Base-by-base conservation (phyloP, 2,113 vertebrate genomes). In the Stictonetta naevosa region DNA sequence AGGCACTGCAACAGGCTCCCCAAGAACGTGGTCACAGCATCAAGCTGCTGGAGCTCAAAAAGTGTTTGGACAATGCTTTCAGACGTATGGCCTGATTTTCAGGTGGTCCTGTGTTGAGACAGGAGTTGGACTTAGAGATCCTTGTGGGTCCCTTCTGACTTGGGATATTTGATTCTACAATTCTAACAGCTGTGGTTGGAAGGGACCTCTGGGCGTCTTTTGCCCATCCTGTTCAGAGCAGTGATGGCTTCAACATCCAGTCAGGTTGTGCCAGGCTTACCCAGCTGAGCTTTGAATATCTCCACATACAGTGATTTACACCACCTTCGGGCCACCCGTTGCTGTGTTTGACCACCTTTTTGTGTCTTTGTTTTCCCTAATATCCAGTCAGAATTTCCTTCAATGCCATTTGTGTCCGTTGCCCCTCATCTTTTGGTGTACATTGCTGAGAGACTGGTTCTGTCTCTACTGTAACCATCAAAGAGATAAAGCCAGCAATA, bases 241-340 rank as follows among this genome's bases (percentile, higher is more conserved):
- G 73, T 33, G 22, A 83, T 58, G 40, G 10, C 42, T 48, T 48
- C 60, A 48, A 0, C 50, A 21, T 31, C 22, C 17, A 25, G 16
- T 13, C 58, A 17, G 64, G 58, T 12, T 42, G 80, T 63, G 63
- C 22, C 13, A 6, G 66, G 22, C 46, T 75, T 40, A 8, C 46
- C 38, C 82, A 64, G 34, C 56, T 19, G 58, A 75, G 66, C 48
- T 56, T 36, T 23, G 28, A 18, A 58, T 53, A 89, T 58, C 48
- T 85, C 38, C 71, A 34, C 0, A 0, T 9, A 3, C 3, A 2
- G 20, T 34, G 67, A 16, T 52, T 34, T 36, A 22, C 29, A 46
- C 66, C 33, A 44, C n/a, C 53, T 59, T 38, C 46, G 72, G 48
- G 55, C 40, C 46, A 40, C 34, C 3, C 3, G 0, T 26, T 40